Conservation (phyloP, 2,113 vertebrate species). For the Plotosus lineatus region DNA sequence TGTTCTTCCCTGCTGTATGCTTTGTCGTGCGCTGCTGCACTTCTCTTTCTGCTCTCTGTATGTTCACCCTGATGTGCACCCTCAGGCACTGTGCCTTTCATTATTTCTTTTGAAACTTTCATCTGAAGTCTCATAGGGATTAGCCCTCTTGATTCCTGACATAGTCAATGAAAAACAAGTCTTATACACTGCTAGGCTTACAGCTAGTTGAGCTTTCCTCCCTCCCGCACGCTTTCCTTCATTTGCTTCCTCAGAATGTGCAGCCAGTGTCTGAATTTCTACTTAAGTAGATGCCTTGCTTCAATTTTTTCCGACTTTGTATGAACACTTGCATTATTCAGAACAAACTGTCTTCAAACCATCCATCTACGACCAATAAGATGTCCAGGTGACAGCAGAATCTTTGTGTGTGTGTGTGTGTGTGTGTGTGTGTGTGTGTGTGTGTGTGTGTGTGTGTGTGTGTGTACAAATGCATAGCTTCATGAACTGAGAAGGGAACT, state of each 20-base stretch:
- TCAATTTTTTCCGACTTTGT: constrained; percentile 46
- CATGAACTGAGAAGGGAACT: constrained; percentile 28
- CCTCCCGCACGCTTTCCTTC: constrained; percentile 14
- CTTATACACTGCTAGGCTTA: constrained; percentile 73
- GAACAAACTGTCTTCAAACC: constrained; percentile 16
- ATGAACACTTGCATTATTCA: constrained; percentile 33
- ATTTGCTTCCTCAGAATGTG: constrained; percentile 47
- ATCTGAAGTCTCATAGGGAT: constrained; percentile 78
- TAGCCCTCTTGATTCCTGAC: constrained; percentile 80
- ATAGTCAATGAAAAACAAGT: constrained; percentile 79
- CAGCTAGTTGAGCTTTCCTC: constrained; percentile 63
- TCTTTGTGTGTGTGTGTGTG: too few relatives aligned
- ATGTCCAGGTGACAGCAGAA: background rate
- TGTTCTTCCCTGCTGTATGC: constrained; percentile 70
- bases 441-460: constrained; percentile 17
- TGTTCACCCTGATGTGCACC: constrained; percentile 75
- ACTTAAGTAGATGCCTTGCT: constrained; percentile 57
- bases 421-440: background rate
- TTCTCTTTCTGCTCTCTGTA: constrained; percentile 68
- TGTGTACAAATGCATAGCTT: background rate
- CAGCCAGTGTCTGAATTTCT: constrained; percentile 62
- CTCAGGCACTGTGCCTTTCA: constrained; percentile 76
- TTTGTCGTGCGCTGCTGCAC: constrained; percentile 66
- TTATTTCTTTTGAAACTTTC: constrained; percentile 82
- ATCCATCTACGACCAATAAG: background rate